A percentile compares a stretch with the other conserved stretches of the same genome.
Evolutionary conservation across 2,113 vertebrate species (phyloP).

Genomic region (Chionodraco myersi): DNA sequence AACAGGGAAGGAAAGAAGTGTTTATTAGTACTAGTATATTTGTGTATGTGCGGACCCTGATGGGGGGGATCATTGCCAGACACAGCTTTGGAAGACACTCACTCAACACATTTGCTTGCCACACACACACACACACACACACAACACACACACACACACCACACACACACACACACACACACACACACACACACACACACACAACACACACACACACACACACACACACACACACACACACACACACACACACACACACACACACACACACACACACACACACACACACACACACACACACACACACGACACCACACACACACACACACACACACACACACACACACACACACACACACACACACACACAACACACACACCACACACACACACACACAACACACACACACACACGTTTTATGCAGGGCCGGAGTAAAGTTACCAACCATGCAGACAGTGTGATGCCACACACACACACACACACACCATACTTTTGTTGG

Average conservation of each 20-base stretch:
- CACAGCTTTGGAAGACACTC: conserved; percentile 30
- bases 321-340: conserved; percentile 22
- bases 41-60: conserved; percentile 8
- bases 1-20: not conserved
- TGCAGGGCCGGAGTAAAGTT: too few species aligned
- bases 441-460: too few species aligned
- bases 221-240: not conserved
- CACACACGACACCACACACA: not conserved
- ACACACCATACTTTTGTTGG: conserved; percentile 16
- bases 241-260: conserved; percentile 1
- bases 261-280: conserved; percentile 9
- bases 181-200: too few species aligned
- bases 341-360: conserved; percentile 1
- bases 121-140: not conserved
- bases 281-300: conserved; percentile 32
- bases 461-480: not conserved
- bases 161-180: too few species aligned
- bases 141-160: conserved; percentile 39
- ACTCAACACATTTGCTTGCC: conserved; percentile 37
- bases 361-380: conserved; percentile 8
- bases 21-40: not conserved
- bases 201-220: too few species aligned
- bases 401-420: not conserved
- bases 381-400: not conserved
- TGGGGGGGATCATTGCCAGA: not conserved